phyloP scores from a whole-genome alignment of 2,888 invertebrate genomes.

The Oligia latruncula region DNA sequence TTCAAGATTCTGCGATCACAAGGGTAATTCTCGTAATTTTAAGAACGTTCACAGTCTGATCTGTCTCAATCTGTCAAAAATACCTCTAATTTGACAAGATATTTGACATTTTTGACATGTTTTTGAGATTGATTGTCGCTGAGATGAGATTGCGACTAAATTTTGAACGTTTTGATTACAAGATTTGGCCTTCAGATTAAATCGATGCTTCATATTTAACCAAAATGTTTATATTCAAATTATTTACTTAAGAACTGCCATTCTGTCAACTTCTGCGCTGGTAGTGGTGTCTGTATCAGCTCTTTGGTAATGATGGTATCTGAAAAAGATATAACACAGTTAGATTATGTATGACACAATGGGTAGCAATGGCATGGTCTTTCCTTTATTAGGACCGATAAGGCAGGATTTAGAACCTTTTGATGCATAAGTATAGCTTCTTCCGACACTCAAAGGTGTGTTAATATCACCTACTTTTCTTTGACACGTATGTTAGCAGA shows the following conservation, averaged over 20 bases:
- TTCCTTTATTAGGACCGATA: not conserved
- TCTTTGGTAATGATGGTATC: conserved; percentile 69
- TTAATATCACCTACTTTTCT: not conserved
- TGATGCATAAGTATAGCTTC: not conserved
- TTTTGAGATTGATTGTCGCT: no score
- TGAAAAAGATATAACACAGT: conserved; percentile 56
- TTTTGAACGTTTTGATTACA: no score
- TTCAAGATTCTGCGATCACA: not conserved
- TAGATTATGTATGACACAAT: not conserved
- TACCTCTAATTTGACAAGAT: no score
- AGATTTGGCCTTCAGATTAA: not conserved
- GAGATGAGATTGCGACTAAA: no score
- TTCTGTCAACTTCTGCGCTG: conserved; percentile 66
- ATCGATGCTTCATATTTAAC: not conserved
- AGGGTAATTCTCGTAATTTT: no score
- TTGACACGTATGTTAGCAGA: not conserved
- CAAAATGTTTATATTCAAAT: not conserved
- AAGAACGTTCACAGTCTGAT: no score
- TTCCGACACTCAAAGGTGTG: not conserved
- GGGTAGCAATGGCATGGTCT: not conserved
- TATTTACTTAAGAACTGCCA: conserved; percentile 77
- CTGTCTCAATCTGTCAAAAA: no score
- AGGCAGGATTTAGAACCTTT: not conserved
- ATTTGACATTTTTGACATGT: no score
- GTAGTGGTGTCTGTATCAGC: conserved; percentile 63